Base-by-base conservation (phyloP, 35 echinoderm and acorn worm species). In the Stichopus chloronotus region DNA sequence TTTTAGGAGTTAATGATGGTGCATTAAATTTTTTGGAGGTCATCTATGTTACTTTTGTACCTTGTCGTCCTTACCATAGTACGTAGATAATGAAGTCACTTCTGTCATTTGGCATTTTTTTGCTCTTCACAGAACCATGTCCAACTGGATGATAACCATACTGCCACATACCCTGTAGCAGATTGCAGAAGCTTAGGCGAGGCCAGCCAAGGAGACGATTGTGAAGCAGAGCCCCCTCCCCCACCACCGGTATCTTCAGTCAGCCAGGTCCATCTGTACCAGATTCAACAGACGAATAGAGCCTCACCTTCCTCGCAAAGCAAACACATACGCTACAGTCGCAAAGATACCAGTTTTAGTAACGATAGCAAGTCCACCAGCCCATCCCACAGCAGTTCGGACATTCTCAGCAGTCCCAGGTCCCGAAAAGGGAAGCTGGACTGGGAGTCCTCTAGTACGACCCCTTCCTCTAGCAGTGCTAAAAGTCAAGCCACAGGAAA, bases 221-320 rank as follows among this genome's bases (percentile, higher is more conserved):
- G 96, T 92, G 96, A 97, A 79, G 94, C 96, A 58, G 94, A 95
- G 11, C 96, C 96, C 22, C 95, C 95, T 80, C 96, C 92, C 23
- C 94, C 94, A 58, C 96, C 91, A 56, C 71, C 63, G 16, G 56
- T 54, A 55, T 82, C 87, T 59, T 91, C 87, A 55, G 60, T 89
- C 57, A 94, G 84, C 65, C 93, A 94, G 55, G 88, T 96, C 58
- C 90, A 94, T 91, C 83, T 96, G 13, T 88, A 93, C 81, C 95
- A 94, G 83, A 63, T 90, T 56, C 91, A 90, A 19, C 87, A 94
- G 24, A 79, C 60, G 0, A 65, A 25, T 30, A 69, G 90, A 65
- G 23, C 85, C 17, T 91, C 92, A 20, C 81, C 95, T 13, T 52
- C 77, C 24, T 72, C 95, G 4, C 80, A 86, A 43, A 92, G 72